Conservation (phyloP, 1,140 invertebrate species). For the Andricus grossulariae region DNA sequence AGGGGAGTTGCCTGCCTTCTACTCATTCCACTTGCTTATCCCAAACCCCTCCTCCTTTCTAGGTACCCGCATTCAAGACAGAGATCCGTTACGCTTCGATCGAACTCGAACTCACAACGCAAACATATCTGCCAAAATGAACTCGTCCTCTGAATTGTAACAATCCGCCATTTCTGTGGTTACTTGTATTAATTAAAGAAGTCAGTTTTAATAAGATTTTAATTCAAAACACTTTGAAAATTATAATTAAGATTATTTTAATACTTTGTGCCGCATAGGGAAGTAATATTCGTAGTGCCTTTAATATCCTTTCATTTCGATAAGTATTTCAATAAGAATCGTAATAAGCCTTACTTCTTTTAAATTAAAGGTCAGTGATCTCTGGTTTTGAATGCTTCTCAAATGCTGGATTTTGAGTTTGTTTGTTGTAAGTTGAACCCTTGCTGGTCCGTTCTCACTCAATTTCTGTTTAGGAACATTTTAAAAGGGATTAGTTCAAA, state of each 20-base stretch:
- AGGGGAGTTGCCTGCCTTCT: conserved; percentile 61
- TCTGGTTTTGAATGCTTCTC: neutral
- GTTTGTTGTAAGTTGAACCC: conserved; percentile 4
- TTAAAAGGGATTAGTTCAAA: conserved; percentile 29
- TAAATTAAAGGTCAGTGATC: neutral
- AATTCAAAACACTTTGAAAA: neutral
- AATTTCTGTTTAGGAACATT: conserved; percentile 16
- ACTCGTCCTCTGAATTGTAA: conserved; percentile 62
- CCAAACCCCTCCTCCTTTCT: conserved; percentile 47
- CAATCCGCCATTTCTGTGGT: conserved; percentile 18
- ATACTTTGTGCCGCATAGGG: too few relatives aligned
- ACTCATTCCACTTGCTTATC: conserved; percentile 53
- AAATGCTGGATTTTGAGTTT: neutral
- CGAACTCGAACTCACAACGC: conserved; percentile 70
- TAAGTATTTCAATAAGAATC: too few relatives aligned
- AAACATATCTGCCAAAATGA: conserved; percentile 71
- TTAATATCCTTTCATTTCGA: too few relatives aligned
- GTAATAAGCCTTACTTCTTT: too few relatives aligned
- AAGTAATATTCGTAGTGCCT: too few relatives aligned
- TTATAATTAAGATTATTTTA: neutral
- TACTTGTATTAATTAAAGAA: conserved; percentile 7
- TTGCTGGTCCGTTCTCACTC: conserved; percentile 11
- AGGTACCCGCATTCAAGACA: conserved; percentile 75
- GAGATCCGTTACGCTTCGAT: conserved; percentile 74
- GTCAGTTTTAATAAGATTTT: neutral